Evolutionary conservation across 2,888 invertebrate species (phyloP).

Genomic region (Stenichneumon culpator): DNA sequence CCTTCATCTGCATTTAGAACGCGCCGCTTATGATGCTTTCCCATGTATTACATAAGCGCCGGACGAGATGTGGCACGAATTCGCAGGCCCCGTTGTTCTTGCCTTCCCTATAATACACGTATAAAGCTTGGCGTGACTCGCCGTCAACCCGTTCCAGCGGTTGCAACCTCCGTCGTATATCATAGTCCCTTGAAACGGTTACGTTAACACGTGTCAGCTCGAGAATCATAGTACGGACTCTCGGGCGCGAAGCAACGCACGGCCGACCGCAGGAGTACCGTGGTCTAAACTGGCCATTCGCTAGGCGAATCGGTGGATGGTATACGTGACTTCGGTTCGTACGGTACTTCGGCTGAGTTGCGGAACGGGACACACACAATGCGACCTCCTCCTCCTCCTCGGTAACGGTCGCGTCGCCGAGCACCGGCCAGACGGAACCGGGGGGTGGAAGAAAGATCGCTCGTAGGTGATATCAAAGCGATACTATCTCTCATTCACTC

Average conservation of each 20-base stretch:
- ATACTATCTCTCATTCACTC: conserved; percentile 37
- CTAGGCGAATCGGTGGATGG: conserved; percentile 30
- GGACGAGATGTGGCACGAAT: not conserved
- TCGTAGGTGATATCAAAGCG: conserved; percentile 66
- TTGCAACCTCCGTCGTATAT: conserved; percentile 43
- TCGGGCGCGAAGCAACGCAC: conserved; percentile 41
- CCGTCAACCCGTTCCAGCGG: conserved; percentile 30
- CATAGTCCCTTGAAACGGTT: conserved; percentile 61
- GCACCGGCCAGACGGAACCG: not conserved
- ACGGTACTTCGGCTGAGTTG: conserved; percentile 55
- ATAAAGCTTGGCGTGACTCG: conserved; percentile 47
- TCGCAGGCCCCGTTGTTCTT: conserved; percentile 20
- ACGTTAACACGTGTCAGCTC: conserved; percentile 66
- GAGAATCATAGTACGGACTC: conserved; percentile 55
- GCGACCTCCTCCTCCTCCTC: conserved; percentile 25
- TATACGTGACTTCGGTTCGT: conserved; percentile 33
- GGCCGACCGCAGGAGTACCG: conserved; percentile 18
- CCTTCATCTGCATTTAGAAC: conserved; percentile 60
- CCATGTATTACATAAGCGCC: conserved; percentile 26
- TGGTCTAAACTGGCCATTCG: not conserved
- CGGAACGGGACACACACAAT: conserved; percentile 50
- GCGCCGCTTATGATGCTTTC: conserved; percentile 36
- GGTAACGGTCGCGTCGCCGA: conserved; percentile 35
- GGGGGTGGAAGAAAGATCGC: conserved; percentile 61
- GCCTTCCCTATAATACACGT: not conserved